Base-by-base conservation (phyloP, 1,140 invertebrate genomes). In the Gonioctena quinquepunctata region DNA sequence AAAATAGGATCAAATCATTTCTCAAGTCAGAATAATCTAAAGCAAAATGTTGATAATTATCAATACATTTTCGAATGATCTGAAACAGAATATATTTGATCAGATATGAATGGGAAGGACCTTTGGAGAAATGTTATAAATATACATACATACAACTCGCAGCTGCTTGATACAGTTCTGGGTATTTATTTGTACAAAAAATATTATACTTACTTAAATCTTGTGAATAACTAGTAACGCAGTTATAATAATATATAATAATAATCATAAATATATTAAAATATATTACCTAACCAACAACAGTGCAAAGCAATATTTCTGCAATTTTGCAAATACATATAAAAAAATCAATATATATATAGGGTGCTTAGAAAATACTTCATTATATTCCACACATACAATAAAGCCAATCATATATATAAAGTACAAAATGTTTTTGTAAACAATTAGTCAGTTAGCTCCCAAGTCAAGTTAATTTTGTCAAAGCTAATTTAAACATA, bases 261-360 rank as follows among this genome's bases (percentile, higher is more conserved):
- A 66, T 69, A 65, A 69, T 69, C 54, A 57, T 66, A 69, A 70
- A 69, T 70, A 69, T 73, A 73, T 70, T 54, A 63, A 73, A 73
- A 68, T 63, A 71, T 73, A 62, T 73, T 73, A 73, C 62, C 67
- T 66, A 73, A 73, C 64, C 68, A 65, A 68, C 67, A 73, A 70
- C 64, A 73, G 71, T 73, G 71, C 71, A 73, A 69, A 66, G 63
- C 63, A 66, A 66, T 66, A 64, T 57, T 69, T 57, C 54, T 73
- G 71, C 67, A 33, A 67, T 25, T 67, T 27, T 27, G 28, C 25
- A 25, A 56, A 66, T 54, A 66, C 52, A 54, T 66, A 57, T 22
- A 66, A 25, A 50, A 52, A 54, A 26, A 54, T n/a, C 26, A 27
- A n/a, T 7, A 56, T 52, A 64, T 64, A 64, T 66, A 49, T 49